phyloP scores from a whole-genome alignment of 2,888 invertebrate species.

The Caenorhabditis sp. region DNA sequence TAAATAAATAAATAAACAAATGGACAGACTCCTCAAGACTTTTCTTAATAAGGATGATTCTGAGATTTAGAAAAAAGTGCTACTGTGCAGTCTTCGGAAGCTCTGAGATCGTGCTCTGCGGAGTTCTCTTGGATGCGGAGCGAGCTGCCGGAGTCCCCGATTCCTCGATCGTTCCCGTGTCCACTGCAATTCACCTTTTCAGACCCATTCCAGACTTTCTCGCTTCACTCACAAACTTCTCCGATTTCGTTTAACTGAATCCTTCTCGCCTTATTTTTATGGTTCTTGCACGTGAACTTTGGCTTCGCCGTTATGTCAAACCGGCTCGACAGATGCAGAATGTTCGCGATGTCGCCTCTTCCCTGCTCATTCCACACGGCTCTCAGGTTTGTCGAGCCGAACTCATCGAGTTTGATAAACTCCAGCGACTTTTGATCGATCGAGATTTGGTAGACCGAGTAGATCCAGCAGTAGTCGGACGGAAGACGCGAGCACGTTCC shows the following conservation, averaged over 20 bases:
- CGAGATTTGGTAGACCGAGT: slow-evolving; percentile 40
- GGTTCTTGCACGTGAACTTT: slow-evolving; percentile 5
- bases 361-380: slow-evolving; percentile 31
- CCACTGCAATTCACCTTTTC: background rate
- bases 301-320: slow-evolving; percentile 8
- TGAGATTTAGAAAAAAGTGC: no score
- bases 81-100: slow-evolving; percentile 37
- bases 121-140: background rate
- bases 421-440: background rate
- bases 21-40: no score
- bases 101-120: background rate
- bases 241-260: slow-evolving; percentile 29
- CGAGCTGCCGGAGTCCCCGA: background rate
- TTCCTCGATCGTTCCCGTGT: background rate
- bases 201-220: background rate
- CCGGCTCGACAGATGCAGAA: slow-evolving; percentile 25
- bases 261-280: background rate
- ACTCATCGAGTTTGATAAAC: slow-evolving; percentile 44
- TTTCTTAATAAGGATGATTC: no score
- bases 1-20: no score
- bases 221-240: slow-evolving; percentile 32
- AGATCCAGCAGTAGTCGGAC: slow-evolving; percentile 49
- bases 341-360: slow-evolving; percentile 15
- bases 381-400: slow-evolving; percentile 16
- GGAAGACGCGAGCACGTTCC: slow-evolving; percentile 32